Evolutionary conservation across 2,797 vertebrate species (phyloP).

Genomic region (Nannoperca australis): DNA sequence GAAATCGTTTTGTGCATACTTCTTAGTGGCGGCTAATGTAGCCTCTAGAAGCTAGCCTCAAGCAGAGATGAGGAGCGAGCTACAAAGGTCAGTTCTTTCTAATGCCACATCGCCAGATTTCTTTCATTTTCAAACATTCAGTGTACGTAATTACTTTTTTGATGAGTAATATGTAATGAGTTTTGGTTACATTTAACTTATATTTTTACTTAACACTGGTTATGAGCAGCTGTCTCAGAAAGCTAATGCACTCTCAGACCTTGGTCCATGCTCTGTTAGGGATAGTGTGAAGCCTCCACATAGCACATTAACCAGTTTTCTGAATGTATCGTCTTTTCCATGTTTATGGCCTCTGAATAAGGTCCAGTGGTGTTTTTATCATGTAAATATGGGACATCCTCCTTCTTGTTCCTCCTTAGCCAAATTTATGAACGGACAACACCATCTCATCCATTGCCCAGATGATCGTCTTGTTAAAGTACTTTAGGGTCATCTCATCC

Average conservation of each 20-base stretch:
- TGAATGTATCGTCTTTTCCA: conserved; percentile 16
- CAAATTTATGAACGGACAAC: conserved; percentile 21
- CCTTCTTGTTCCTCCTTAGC: conserved; percentile 9
- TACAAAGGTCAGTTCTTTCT: no score
- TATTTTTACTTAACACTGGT: neutral
- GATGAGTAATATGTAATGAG: no score
- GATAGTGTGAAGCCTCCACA: neutral
- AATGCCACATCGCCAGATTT: no score
- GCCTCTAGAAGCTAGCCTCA: no score
- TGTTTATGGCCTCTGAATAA: conserved; percentile 21
- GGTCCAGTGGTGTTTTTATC: conserved; percentile 5
- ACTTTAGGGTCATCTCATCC: conserved; percentile 43
- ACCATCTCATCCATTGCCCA: conserved; percentile 6
- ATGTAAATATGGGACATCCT: neutral
- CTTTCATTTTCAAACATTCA: no score
- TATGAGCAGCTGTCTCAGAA: neutral
- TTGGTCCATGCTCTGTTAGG: neutral
- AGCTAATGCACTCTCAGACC: conserved; percentile 9
- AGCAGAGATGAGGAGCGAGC: no score
- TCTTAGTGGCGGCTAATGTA: no score
- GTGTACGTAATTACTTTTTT: no score
- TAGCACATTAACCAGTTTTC: conserved; percentile 11
- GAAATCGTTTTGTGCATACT: no score
- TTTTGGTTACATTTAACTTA: no score
- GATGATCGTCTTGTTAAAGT: conserved; percentile 35